Conservation (phyloP, 2,888 invertebrate species). For the Pollenia amentaria region DNA sequence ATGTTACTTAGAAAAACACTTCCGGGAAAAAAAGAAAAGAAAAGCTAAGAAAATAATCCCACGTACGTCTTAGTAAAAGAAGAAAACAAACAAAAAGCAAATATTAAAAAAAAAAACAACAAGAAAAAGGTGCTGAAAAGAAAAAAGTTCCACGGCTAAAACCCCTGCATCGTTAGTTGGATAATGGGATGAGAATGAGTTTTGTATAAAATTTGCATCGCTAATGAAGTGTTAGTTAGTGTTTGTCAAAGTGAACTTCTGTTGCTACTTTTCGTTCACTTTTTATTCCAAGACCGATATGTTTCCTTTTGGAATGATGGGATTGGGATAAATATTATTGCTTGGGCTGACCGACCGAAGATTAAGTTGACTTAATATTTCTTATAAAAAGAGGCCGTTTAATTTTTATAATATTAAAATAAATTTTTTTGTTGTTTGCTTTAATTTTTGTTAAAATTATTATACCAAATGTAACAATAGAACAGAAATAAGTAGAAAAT, state of each 20-base stretch:
- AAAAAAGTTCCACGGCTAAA: neutral
- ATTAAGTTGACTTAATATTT: constrained; percentile 30
- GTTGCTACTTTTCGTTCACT: constrained; percentile 8
- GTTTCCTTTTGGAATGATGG: constrained; percentile 23
- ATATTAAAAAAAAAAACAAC: constrained; percentile 3
- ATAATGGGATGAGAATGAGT: neutral
- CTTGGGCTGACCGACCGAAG: neutral
- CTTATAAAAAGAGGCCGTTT: constrained; percentile 59
- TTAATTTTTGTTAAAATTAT: constrained; percentile 43
- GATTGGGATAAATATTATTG: constrained; percentile 49
- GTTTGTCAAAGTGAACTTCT: constrained; percentile 22
- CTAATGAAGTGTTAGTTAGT: constrained; percentile 71
- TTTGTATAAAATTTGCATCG: constrained; percentile 71
- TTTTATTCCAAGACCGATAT: constrained; percentile 7
- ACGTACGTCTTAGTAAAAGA: neutral
- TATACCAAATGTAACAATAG: constrained; percentile 42
- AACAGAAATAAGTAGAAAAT: constrained; percentile 8
- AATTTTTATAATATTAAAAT: constrained; percentile 55
- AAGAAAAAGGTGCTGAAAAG: constrained; percentile 6
- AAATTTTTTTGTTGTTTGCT: neutral
- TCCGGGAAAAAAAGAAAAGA: constrained; percentile 23
- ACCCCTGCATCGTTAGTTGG: neutral
- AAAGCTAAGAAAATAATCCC: constrained; percentile 21
- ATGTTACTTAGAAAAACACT: constrained; percentile 56
- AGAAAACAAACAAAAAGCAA: constrained; percentile 6